A percentile compares a stretch with the other conserved stretches of the same genome.
phyloP scores from a whole-genome alignment of 2,113 vertebrate species.

The Manacus vitellinus region DNA sequence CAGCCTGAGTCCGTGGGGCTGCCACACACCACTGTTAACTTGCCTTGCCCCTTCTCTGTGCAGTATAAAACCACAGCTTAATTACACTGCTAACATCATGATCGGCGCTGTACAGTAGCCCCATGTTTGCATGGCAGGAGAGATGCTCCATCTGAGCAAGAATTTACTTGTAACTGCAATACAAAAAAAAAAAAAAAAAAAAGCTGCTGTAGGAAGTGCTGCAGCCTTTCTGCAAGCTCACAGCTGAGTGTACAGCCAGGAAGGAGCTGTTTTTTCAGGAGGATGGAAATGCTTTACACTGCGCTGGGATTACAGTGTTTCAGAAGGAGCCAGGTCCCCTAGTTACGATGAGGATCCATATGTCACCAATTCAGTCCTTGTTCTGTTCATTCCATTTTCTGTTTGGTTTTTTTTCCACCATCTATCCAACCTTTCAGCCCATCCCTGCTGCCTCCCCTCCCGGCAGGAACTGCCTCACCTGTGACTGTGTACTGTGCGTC shows the following conservation, averaged over 20 bases:
- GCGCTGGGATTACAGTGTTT: not conserved
- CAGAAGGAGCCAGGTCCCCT: not conserved
- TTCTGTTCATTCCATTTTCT: not conserved
- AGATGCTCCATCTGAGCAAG: not conserved
- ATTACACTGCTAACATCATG: not conserved
- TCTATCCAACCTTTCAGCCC: not conserved
- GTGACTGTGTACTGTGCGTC: conserved; percentile 9
- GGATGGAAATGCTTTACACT: not conserved
- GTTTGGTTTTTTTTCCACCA: fast-evolving
- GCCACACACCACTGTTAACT: not conserved
- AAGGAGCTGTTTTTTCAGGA: conserved; percentile 1
- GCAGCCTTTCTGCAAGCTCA: conserved; percentile 42
- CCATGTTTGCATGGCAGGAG: conserved; percentile 21
- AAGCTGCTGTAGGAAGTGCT: not conserved
- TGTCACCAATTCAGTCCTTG: not conserved
- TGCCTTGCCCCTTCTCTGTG: not conserved
- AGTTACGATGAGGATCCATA: not conserved
- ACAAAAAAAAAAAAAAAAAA: not conserved
- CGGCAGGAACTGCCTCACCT: not conserved
- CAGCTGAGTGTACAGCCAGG: not conserved
- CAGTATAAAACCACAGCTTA: not conserved
- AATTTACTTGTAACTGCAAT: not conserved
- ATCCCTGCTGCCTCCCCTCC: not conserved
- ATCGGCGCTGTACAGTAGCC: not conserved
- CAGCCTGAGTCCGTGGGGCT: not conserved